Base-by-base conservation (phyloP, 2,113 vertebrate genomes). In the Odontophorus gujanensis region DNA sequence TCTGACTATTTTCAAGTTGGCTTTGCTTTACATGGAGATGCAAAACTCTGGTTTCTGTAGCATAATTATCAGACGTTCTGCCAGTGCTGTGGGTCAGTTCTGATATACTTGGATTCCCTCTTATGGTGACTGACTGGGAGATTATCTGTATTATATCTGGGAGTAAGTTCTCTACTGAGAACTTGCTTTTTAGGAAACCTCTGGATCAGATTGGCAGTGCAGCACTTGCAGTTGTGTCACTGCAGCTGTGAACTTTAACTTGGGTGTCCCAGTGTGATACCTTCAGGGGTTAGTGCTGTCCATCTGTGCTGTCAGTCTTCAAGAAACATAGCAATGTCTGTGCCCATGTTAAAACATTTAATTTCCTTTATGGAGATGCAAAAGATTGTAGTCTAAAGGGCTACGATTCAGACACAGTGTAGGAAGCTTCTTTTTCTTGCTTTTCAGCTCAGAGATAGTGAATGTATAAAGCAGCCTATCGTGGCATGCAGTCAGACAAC, bases 401-500 rank as follows among this genome's bases (percentile, higher is more conserved):
- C 48, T 69, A 12, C 19, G 51, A 2, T 75, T 45, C 34, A 20
- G 79, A 36, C 24, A 24, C 4, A 34, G 21, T 57, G 68, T n/a
- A 17, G 85, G 58, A 45, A 85, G 38, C 38, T 91, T 74, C 48
- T 34, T 38, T 66, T 63, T 32, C 72, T 38, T 58, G 43, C 14
- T 7, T 63, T 14, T 50, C 7, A 2, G 6, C 24, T 50, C 76
- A 55, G 63, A 28, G 3, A 7, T 0, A 1, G 1, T 28, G 38
- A 36, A 48, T 51, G 63, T 13, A n/a, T 40, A 2, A 2, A 69
- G 34, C 50, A 62, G 81, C 36, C n/a, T 26, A 1, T 57, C n/a
- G 20, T 57, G 76, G 20, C 48, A 11, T 21, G 1, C 50, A 6
- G 76, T 25, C 63, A 30, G 68, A 18, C 2, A 32, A 47, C 30